Evolutionary conservation across 1,140 invertebrate species (phyloP), one percentile per base, ranked within the genome.

Genomic region (Apis laboriosa): DNA sequence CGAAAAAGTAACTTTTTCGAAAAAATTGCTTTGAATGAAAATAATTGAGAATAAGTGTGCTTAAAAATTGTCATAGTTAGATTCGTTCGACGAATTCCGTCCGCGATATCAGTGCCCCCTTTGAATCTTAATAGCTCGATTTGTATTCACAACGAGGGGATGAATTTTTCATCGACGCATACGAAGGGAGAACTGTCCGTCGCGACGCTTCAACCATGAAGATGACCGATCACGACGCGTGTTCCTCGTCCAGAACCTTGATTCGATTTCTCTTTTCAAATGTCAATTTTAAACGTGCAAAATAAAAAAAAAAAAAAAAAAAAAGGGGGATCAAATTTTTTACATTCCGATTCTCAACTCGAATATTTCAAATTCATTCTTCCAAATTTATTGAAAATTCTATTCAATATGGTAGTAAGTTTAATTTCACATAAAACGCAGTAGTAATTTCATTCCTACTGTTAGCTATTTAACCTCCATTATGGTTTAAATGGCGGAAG

Each of bases 101-200:
- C 34, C 64, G 72, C 53, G 56, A 72, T 49, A 77, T 71, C 64
- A 64, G 66, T 63, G n/a, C 15, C 70, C 81, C 86, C 87, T 89
- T 88, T 88, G 84, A 89, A 88, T 84, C 88, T 88, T 89, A 89
- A 89, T 89, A 84, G 88, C 87, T 86, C 88, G 80, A 89, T 89
- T 84, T 89, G 88, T 89, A 89, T 89, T 89, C 88, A 89, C 84
- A 88, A 79, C 87, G 84, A 89, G 88, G 87, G 87, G 78, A 89
- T 89, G 88, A 89, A 89, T 88, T 88, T 88, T 89, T 89, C 88
- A 89, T 88, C 81, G 84, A 43, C 73, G 34, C 34, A 28, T 73
- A 43, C 66, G 77, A 61, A 76, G 76, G 75, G 64, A 28, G 61
- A 49, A n/a, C 58, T 13, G 58, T 8, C 9, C 63, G 77, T 61